A percentile compares a stretch with the other conserved stretches of the same genome.
phyloP scores from a whole-genome alignment of 2,113 vertebrate species.

The Phrynocephalus versicolor region DNA sequence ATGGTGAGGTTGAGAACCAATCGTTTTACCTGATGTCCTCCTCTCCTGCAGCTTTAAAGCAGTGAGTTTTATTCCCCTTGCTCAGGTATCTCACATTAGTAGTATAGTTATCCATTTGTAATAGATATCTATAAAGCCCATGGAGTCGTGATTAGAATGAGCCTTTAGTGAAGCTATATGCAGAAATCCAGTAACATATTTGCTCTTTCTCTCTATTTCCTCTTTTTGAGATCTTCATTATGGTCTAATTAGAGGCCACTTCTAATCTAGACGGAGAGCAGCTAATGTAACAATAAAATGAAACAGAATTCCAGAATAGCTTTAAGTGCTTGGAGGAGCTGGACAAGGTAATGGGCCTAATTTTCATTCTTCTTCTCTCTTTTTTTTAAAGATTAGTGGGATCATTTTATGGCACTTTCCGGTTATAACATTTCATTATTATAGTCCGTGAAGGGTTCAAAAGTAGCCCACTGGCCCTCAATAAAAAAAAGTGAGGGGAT shows the following conservation, averaged over 20 bases:
- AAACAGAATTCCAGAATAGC: slow-evolving; percentile 18
- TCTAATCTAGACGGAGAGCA: background rate
- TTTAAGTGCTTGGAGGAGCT: slow-evolving; percentile 22
- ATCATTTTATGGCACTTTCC: background rate
- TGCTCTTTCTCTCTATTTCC: background rate
- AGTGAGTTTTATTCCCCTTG: rapidly evolving
- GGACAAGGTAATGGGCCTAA: background rate
- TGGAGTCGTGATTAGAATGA: background rate
- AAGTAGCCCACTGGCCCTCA: too few species aligned
- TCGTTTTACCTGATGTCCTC: background rate
- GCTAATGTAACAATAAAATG: slow-evolving; percentile 27
- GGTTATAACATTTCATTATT: background rate
- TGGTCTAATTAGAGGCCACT: background rate
- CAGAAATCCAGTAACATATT: background rate
- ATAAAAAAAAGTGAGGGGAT: too few species aligned
- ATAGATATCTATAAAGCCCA: slow-evolving; percentile 61
- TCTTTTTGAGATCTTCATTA: background rate
- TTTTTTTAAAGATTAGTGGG: background rate
- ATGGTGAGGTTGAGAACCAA: background rate
- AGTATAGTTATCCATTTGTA: slow-evolving; percentile 16
- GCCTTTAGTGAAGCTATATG: slow-evolving; percentile 13
- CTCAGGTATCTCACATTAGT: rapidly evolving
- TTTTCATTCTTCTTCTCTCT: background rate
- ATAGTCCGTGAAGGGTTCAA: too few species aligned
- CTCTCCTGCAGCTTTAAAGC: background rate